These are phyloP conservation scores for Crax fasciolata DNA, from an alignment of 2,797 vertebrate species.

Conservation along the genomic window DNA sequence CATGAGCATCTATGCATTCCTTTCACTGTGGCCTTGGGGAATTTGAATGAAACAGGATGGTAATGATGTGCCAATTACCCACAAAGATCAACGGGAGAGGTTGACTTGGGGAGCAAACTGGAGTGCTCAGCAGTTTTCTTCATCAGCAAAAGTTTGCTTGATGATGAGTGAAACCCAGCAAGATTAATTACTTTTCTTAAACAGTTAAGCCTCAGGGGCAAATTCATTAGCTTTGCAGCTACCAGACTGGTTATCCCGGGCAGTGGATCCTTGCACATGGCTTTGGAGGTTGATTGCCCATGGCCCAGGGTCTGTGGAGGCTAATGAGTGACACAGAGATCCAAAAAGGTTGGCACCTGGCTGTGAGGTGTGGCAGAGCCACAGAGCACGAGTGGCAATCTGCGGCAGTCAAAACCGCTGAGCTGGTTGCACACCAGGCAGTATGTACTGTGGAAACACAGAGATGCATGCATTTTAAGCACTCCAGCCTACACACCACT, in stretches of 20 bases:
- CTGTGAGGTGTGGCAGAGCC: background rate
- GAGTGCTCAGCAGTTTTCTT: constrained; percentile 35
- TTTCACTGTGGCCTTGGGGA: rapidly evolving
- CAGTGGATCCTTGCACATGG: background rate
- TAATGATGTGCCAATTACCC: background rate
- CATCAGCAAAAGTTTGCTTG: constrained; percentile 21
- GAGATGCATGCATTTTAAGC: background rate
- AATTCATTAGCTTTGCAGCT: constrained; percentile 13
- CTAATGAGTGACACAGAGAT: background rate
- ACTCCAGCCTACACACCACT: background rate
- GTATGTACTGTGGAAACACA: background rate
- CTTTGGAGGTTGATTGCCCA: background rate
- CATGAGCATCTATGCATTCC: background rate
- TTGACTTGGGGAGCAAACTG: background rate
- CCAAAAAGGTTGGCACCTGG: background rate
- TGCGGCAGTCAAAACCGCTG: background rate
- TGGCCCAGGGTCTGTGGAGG: background rate
- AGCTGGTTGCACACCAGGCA: background rate
- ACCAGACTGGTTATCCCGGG: background rate
- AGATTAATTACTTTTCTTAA: constrained; percentile 56
- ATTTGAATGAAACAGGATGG: background rate
- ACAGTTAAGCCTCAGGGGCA: constrained; percentile 4
- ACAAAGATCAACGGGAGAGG: background rate
- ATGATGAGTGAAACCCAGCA: constrained; percentile 18
- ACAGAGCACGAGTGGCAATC: rapidly evolving